Conservation (phyloP, 2,888 invertebrate genomes). For the Nudaria mundana region DNA sequence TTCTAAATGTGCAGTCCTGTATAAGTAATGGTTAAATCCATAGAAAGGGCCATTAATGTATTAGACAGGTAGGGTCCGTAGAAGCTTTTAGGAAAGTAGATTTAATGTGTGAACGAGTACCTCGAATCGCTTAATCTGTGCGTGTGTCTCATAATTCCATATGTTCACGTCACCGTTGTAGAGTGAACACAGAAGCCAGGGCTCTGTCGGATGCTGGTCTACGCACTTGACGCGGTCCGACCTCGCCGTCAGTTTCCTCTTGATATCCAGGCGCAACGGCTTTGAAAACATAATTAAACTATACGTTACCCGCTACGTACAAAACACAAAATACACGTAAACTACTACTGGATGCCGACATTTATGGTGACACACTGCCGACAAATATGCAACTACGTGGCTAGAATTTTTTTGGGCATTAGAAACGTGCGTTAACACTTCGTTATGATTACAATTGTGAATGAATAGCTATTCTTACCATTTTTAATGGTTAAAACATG, state of each 20-base stretch:
- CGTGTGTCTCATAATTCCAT: constrained; percentile 99
- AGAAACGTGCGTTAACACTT: constrained; percentile 13
- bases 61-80: no score
- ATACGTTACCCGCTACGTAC: constrained; percentile 23
- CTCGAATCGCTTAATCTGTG: constrained; percentile 91
- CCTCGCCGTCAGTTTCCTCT: constrained; percentile 97
- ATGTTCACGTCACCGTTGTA: constrained; percentile 99
- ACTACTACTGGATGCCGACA: constrained; percentile 51
- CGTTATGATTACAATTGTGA: constrained; percentile 19
- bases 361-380: constrained; percentile 56
- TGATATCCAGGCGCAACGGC: constrained; percentile 99
- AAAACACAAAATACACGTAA: constrained; percentile 32
- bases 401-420: constrained; percentile 24
- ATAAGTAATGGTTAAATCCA: no score
- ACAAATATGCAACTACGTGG: constrained; percentile 48
- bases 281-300: constrained; percentile 63
- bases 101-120: constrained; percentile 56
- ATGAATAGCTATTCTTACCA: constrained; percentile 56
- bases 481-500: constrained; percentile 71
- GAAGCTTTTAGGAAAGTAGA: not conserved
- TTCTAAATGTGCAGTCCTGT: no score
- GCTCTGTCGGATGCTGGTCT: constrained; percentile 98
- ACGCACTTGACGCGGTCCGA: constrained; percentile 99
- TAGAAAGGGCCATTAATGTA: no score
- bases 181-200: constrained; percentile 98